These are phyloP conservation scores for Illadopsis cleaveri DNA, from an alignment of 2,113 vertebrate genomes.

Conservation along the genomic window DNA sequence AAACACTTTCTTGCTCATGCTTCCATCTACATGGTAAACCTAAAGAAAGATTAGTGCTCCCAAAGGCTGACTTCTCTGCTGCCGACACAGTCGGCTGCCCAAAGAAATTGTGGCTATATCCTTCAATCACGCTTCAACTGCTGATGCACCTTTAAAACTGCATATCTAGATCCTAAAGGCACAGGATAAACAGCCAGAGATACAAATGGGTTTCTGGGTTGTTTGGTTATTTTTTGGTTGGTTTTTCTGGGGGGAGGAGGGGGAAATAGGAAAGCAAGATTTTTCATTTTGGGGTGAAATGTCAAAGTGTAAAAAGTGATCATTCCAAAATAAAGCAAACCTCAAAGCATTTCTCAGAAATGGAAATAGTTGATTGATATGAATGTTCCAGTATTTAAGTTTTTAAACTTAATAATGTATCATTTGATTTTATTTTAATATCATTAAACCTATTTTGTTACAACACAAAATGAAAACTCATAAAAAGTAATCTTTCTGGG, in stretches of 20 bases:
- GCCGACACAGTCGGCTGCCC: background rate
- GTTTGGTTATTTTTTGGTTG: background rate
- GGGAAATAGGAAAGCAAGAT: background rate
- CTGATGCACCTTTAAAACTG: background rate
- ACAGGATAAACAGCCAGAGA: background rate
- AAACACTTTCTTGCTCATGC: background rate
- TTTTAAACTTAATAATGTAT: background rate
- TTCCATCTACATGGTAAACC: background rate
- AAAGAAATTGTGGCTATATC: background rate
- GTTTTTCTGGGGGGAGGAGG: too few species aligned
- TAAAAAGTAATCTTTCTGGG: background rate
- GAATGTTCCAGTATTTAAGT: background rate
- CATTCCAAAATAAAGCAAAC: background rate
- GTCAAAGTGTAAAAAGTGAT: background rate
- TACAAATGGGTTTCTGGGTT: background rate
- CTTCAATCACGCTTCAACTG: background rate
- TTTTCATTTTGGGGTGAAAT: background rate
- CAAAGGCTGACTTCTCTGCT: background rate
- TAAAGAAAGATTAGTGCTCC: background rate
- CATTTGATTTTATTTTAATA: background rate
- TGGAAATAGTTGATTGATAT: background rate
- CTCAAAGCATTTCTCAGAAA: background rate
- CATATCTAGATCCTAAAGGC: background rate
- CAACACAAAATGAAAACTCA: background rate
- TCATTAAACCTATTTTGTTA: background rate